Percentiles rank a stretch among this genome's conserved stretches.
phyloP scores from a whole-genome alignment of 2,888 invertebrate genomes.

The Latrodectus hesperus region DNA sequence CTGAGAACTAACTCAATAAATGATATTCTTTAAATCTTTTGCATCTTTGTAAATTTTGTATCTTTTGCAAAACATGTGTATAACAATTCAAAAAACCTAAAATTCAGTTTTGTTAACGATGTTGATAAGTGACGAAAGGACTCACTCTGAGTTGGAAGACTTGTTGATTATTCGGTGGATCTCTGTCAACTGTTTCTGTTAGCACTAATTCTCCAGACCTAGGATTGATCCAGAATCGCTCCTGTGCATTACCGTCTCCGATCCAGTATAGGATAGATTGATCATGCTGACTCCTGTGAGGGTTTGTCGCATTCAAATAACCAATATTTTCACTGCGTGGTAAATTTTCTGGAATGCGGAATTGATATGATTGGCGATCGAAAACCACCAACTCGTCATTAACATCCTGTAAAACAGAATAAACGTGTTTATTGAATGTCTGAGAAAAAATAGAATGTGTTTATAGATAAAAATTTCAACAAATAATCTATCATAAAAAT shows the following conservation, averaged over 20 bases:
- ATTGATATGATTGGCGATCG: slow-evolving; percentile 71
- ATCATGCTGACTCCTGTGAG: slow-evolving; percentile 69
- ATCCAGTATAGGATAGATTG: slow-evolving; percentile 73
- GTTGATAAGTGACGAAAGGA: background rate
- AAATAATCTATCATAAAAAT: too few relatives aligned
- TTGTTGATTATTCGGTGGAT: slow-evolving; percentile 72
- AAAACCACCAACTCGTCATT: slow-evolving; percentile 72
- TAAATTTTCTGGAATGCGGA: slow-evolving; percentile 71
- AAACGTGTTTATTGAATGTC: background rate
- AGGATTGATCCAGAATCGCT: slow-evolving; percentile 71
- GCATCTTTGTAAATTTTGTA: too few relatives aligned
- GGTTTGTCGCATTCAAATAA: slow-evolving; percentile 72
- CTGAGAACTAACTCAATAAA: too few relatives aligned
- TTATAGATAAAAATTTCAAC: too few relatives aligned
- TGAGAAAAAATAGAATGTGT: too few relatives aligned
- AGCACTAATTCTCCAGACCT: slow-evolving; percentile 72
- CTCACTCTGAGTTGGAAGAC: slow-evolving; percentile 71
- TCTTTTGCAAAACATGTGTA: background rate
- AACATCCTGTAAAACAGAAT: slow-evolving; percentile 69
- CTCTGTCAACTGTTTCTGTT: slow-evolving; percentile 72
- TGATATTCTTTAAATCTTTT: too few relatives aligned
- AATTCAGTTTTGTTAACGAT: background rate
- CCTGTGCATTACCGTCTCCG: slow-evolving; percentile 66
- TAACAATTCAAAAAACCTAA: background rate
- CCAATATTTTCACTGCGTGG: slow-evolving; percentile 71